phyloP scores from a whole-genome alignment of 2,113 vertebrate species.

The Cebidichthys violaceus region DNA sequence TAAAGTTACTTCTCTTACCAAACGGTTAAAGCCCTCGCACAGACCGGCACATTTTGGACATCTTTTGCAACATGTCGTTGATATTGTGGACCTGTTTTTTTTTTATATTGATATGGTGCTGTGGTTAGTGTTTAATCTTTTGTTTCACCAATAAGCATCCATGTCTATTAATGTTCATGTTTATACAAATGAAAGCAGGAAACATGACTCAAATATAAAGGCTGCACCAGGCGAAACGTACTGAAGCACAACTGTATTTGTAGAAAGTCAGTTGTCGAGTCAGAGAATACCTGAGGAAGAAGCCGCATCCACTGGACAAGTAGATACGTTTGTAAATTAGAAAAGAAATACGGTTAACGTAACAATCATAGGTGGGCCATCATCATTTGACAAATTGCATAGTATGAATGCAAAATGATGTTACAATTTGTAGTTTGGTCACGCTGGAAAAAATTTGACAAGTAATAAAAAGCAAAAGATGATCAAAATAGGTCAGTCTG shows the following conservation, averaged over 20 bases:
- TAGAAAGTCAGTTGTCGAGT: not conserved
- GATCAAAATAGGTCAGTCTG: slow-evolving; percentile 56
- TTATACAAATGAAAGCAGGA: slow-evolving; percentile 6
- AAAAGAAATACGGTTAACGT: slow-evolving; percentile 9
- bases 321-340: not conserved
- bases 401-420: slow-evolving; percentile 9
- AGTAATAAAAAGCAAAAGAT: slow-evolving; percentile 37
- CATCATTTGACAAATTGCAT: slow-evolving; percentile 13
- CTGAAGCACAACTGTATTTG: slow-evolving; percentile 12
- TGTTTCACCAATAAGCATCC: not conserved
- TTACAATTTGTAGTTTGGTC: slow-evolving; percentile 22
- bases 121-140: not conserved
- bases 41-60: slow-evolving; percentile 38
- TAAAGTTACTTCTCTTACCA: slow-evolving; percentile 60
- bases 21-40: slow-evolving; percentile 24
- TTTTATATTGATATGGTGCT: no score
- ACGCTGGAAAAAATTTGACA: not conserved
- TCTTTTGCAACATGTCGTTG: slow-evolving; percentile 29
- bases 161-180: not conserved
- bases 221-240: not conserved
- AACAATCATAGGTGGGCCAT: not conserved
- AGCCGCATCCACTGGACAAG: not conserved
- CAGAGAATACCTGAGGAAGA: slow-evolving; percentile 1
- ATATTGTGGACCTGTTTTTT: not conserved
- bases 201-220: slow-evolving; percentile 3